Percentiles rank a stretch among this genome's conserved stretches.
Evolutionary conservation across 2,888 invertebrate species (phyloP).

Genomic region (Pristionchus exspectatus): DNA sequence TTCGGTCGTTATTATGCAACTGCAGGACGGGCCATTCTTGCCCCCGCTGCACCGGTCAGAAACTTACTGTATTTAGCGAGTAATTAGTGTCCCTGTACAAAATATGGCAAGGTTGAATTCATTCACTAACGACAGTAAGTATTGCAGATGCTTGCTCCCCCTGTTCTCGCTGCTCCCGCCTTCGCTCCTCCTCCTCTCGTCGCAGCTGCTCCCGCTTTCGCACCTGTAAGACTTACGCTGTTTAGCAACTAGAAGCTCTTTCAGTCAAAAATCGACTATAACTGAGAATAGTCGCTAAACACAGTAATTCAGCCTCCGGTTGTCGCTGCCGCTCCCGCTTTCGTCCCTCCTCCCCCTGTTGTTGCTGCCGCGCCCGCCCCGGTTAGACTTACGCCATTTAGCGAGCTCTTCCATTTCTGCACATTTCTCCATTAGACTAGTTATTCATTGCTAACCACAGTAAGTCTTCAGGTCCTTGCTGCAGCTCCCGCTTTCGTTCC

Average conservation of each 20-base stretch:
- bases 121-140: conserved; percentile 26
- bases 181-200: conserved; percentile 24
- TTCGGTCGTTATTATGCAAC: conserved; percentile 49
- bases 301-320: background rate
- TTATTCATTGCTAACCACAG: background rate
- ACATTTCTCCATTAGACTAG: background rate
- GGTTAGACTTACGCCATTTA: conserved; percentile 36
- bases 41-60: conserved; percentile 44
- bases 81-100: background rate
- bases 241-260: background rate
- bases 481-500: conserved; percentile 23
- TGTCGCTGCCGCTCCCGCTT: conserved; percentile 27
- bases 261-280: background rate
- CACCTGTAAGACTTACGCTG: background rate
- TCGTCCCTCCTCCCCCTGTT: background rate
- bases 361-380: conserved; percentile 13
- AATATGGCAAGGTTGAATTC: background rate
- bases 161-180: conserved; percentile 29
- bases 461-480: conserved; percentile 34
- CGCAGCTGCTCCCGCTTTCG: background rate
- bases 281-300: background rate
- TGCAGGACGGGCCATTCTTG: conserved; percentile 38
- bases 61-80: background rate
- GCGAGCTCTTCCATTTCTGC: background rate
- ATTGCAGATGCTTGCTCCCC: conserved; percentile 8